These are phyloP conservation scores for Nannospalax galili DNA, from an alignment of 2,113 vertebrate species.

Conservation along the genomic window DNA sequence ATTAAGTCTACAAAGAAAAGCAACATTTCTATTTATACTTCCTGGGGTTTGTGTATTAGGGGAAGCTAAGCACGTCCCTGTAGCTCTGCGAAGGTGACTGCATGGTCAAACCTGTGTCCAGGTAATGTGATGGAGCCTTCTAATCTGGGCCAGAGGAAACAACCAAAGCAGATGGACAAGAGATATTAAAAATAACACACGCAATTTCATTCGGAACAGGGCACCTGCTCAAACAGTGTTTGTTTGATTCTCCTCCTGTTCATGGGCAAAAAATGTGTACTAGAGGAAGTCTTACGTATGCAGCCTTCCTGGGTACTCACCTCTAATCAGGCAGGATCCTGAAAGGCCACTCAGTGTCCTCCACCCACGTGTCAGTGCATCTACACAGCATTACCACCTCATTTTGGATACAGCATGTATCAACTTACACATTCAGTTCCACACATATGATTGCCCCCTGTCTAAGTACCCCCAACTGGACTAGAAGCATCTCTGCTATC, in stretches of 20 bases:
- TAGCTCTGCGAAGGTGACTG: slow-evolving; percentile 70
- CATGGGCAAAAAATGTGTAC: slow-evolving; percentile 21
- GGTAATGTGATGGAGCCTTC: slow-evolving; percentile 54
- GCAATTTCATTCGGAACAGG: slow-evolving; percentile 71
- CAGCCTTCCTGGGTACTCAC: slow-evolving; percentile 37
- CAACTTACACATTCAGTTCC: background rate
- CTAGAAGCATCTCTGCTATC: background rate
- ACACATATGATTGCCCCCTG: background rate
- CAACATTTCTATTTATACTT: slow-evolving; percentile 80
- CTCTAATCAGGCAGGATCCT: background rate
- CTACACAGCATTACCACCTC: background rate
- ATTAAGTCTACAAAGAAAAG: slow-evolving; percentile 82
- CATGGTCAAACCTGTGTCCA: slow-evolving; percentile 68
- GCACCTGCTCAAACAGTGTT: slow-evolving; percentile 81
- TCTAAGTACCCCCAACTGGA: background rate
- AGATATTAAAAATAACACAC: slow-evolving; percentile 76
- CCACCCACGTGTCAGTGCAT: background rate
- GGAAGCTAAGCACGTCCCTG: slow-evolving; percentile 65
- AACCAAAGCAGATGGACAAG: slow-evolving; percentile 74
- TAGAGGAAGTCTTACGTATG: slow-evolving; percentile 51
- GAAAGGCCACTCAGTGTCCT: slow-evolving; percentile 49
- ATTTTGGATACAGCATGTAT: fast-evolving
- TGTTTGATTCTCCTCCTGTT: slow-evolving; percentile 74
- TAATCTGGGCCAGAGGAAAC: slow-evolving; percentile 69
- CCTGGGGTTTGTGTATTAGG: slow-evolving; percentile 74